Conservation (phyloP, 2,888 invertebrate species). For the Xanthia icteritia region DNA sequence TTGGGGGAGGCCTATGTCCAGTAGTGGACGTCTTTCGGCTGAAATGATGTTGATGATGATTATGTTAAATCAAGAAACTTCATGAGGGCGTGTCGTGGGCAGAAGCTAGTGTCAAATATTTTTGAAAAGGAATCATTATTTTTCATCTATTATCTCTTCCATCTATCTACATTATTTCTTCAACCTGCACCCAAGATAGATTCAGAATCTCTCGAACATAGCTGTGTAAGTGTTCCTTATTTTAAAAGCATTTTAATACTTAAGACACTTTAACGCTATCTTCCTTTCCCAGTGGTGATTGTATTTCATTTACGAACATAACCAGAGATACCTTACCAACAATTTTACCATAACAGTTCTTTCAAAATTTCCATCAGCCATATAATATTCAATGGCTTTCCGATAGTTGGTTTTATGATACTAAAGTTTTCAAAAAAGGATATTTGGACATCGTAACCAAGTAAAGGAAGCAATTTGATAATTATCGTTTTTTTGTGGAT, state of each 20-base stretch:
- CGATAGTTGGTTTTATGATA: slow-evolving; percentile 9
- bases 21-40: no score
- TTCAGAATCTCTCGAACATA: no score
- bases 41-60: no score
- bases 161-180: no score
- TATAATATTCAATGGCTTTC: background rate
- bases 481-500: background rate
- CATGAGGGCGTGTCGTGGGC: no score
- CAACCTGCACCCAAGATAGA: no score
- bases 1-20: no score
- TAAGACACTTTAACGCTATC: background rate
- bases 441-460: background rate
- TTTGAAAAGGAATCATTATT: no score
- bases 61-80: no score
- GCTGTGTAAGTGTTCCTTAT: no score
- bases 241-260: background rate
- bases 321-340: background rate
- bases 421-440: background rate
- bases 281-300: background rate
- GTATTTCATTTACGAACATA: background rate
- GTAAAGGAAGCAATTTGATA: background rate
- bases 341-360: background rate
- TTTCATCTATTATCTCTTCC: no score
- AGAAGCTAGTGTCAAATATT: no score
- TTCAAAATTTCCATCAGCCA: background rate